Base-by-base conservation (phyloP, 2,797 vertebrate genomes). In the Microctenopoma stevenorrisi region DNA sequence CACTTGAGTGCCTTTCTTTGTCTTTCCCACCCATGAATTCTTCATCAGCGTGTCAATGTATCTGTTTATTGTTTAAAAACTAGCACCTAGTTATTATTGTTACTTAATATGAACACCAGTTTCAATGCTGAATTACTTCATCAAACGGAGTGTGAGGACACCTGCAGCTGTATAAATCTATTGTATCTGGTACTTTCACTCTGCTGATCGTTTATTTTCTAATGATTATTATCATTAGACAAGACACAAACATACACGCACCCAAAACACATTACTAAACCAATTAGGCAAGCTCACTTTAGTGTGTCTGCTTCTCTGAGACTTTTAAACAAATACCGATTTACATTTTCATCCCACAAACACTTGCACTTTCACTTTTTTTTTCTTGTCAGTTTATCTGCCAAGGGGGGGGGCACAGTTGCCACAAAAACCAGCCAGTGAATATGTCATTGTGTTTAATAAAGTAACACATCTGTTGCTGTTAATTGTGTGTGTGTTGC, bases 401-500 rank as follows among this genome's bases (percentile, higher is more conserved):
- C 81, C 79, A 63, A 71, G 55, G 63, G 72, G 18, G 18, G 65
- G 61, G 82, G 72, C 33, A 70, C 71, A 76, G 85, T 72, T 72
- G 69, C 74, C 84, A 76, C 79, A 77, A 76, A 82, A 70, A 89
- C 82, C 68, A 78, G 66, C 58, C 53, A 57, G 64, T 83, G 82
- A 78, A 56, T 83, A 79, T 65, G 54, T 72, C 37, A 1, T 28
- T 64, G 54, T 73, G 48, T 63, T 68, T 71, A 75, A 48, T 74
- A 85, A 91, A 83, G 83, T 74, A 83, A 76, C 83, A 71, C 85
- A 91, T 89, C 88, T 90, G 90, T 62, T 86, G 69, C 72, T 73
- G 71, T 85, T 92, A 92, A 93, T 91, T 92, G 88, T n/a, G 78
- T 46, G 78, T 46, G 59, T 69, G 60, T 74, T 83, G 86, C 83